phyloP scores from a whole-genome alignment of 1,140 invertebrate genomes.

The Spodoptera litura region DNA sequence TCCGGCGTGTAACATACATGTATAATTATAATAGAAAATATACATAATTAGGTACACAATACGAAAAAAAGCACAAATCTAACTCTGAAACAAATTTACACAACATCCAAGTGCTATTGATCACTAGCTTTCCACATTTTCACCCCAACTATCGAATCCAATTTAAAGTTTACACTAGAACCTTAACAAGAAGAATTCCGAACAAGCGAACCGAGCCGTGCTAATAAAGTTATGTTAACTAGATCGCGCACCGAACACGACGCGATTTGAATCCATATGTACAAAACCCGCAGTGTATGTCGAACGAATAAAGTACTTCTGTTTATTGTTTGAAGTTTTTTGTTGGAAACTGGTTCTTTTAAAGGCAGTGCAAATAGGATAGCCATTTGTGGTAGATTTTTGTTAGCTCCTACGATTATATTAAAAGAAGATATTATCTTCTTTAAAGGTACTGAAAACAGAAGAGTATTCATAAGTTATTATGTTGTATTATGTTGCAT shows the following conservation, averaged over 20 bases:
- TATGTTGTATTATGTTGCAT: too few relatives aligned
- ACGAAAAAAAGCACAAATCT: slow-evolving; percentile 17
- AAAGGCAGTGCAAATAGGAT: background rate
- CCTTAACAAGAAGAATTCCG: slow-evolving; percentile 41
- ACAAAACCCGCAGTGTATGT: slow-evolving; percentile 31
- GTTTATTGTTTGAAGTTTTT: slow-evolving; percentile 19
- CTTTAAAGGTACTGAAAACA: too few relatives aligned
- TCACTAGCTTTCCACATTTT: slow-evolving; percentile 39
- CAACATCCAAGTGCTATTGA: slow-evolving; percentile 31
- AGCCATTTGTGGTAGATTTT: background rate
- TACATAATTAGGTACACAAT: background rate
- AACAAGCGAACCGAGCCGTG: slow-evolving; percentile 22
- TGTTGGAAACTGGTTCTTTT: slow-evolving; percentile 5
- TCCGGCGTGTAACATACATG: too few relatives aligned
- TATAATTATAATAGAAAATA: too few relatives aligned
- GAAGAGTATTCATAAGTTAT: too few relatives aligned
- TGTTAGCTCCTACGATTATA: background rate
- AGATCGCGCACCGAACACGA: slow-evolving; percentile 22
- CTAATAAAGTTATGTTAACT: slow-evolving; percentile 45
- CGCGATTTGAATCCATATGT: slow-evolving; percentile 31
- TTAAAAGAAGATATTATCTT: background rate
- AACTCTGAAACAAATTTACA: slow-evolving; percentile 4
- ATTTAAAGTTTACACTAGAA: slow-evolving; percentile 46
- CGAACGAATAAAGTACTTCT: slow-evolving; percentile 4
- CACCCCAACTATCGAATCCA: slow-evolving; percentile 44